phyloP scores from a whole-genome alignment of 2,113 vertebrate genomes.

The Cavia aperea region DNA sequence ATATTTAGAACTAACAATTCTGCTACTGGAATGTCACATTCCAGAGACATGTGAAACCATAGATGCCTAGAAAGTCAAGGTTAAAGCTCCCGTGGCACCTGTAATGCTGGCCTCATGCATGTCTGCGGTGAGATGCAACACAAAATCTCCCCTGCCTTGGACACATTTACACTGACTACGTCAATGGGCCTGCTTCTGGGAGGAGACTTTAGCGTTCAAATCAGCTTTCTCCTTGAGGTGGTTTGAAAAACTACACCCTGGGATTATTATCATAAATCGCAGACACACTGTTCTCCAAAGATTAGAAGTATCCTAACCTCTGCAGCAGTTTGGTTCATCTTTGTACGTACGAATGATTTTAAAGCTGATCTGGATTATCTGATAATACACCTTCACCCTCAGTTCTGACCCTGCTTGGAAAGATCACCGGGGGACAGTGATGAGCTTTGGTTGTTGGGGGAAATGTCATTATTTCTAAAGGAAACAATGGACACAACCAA shows the following conservation, averaged over 20 bases:
- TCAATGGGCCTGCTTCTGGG: not conserved
- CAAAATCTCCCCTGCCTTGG: constrained; percentile 4
- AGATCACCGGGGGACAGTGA: not conserved
- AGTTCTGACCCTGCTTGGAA: not conserved
- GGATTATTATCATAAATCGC: not conserved
- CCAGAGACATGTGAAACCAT: constrained; percentile 50
- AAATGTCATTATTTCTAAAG: not conserved
- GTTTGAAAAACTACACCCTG: not conserved
- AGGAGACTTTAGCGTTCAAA: constrained; percentile 26
- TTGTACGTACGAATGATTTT: not conserved
- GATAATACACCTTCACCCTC: not conserved
- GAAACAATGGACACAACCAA: not conserved
- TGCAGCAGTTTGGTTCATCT: not conserved
- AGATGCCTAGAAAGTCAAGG: constrained; percentile 44
- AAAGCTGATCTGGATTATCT: not conserved
- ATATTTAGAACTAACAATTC: not conserved
- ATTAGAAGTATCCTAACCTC: not conserved
- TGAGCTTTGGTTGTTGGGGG: not conserved
- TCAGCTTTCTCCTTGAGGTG: constrained; percentile 18
- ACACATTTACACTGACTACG: not conserved
- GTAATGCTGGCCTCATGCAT: not conserved
- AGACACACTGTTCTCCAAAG: not conserved
- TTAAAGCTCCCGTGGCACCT: constrained; percentile 55
- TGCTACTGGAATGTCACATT: constrained; percentile 42
- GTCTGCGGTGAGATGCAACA: constrained; percentile 22